Evolutionary conservation across 2,888 invertebrate genomes (phyloP).

Genomic region (Teinopalpus imperialis): DNA sequence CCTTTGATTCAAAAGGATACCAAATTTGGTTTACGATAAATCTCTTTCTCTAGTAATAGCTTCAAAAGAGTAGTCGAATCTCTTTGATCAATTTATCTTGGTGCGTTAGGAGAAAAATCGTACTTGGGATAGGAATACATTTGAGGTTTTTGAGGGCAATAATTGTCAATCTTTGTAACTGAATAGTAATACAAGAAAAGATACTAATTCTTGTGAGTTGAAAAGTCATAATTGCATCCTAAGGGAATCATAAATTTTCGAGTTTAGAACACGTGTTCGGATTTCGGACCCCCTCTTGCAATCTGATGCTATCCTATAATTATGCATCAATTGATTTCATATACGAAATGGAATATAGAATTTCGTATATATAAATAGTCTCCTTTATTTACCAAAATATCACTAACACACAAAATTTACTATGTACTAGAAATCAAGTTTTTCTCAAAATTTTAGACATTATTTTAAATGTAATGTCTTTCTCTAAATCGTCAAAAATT

Average conservation of each 20-base stretch:
- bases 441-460: too few relatives aligned
- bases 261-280: slow-evolving; percentile 76
- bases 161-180: slow-evolving; percentile 68
- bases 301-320: slow-evolving; percentile 56
- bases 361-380: slow-evolving; percentile 1
- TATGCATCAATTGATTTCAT: slow-evolving; percentile 37
- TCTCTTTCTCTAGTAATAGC: slow-evolving; percentile 13
- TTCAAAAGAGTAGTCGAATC: slow-evolving; percentile 21
- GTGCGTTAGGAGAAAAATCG: slow-evolving; percentile 13
- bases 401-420: too few relatives aligned
- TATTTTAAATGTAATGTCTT: slow-evolving; percentile 26
- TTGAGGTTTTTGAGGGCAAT: slow-evolving; percentile 33
- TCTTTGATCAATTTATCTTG: slow-evolving; percentile 23
- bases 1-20: slow-evolving; percentile 17
- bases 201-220: slow-evolving; percentile 76
- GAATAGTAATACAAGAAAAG: slow-evolving; percentile 70
- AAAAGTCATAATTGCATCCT: slow-evolving; percentile 71
- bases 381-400: too few relatives aligned
- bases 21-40: slow-evolving; percentile 19
- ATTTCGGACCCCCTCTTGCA: slow-evolving; percentile 67
- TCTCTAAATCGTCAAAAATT: slow-evolving; percentile 40
- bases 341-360: slow-evolving; percentile 40
- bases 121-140: slow-evolving; percentile 9
- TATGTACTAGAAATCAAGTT: too few relatives aligned
- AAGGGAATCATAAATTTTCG: slow-evolving; percentile 77